These are phyloP conservation scores for Thereva unica DNA, from an alignment of 2,888 invertebrate genomes.

Conservation along the genomic window DNA sequence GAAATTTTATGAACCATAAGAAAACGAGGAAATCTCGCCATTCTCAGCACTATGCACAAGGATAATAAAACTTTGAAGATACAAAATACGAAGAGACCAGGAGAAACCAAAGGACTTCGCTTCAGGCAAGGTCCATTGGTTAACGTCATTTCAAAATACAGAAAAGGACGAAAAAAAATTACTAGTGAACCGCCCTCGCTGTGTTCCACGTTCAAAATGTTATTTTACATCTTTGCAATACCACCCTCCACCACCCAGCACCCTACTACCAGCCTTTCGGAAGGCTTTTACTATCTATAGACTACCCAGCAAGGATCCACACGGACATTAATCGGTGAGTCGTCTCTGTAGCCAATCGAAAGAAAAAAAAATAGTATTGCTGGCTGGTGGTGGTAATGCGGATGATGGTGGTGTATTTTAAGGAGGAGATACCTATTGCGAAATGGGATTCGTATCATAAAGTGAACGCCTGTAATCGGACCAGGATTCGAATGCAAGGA, in stretches of 20 bases:
- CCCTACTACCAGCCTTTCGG: neutral
- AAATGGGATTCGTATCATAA: constrained; percentile 25
- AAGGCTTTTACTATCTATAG: constrained; percentile 2
- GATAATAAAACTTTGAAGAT: constrained; percentile 11
- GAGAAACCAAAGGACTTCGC: constrained; percentile 5
- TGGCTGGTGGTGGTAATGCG: neutral
- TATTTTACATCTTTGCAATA: constrained; percentile 40
- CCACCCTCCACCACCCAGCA: neutral
- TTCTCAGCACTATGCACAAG: neutral
- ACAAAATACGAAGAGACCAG: constrained; percentile 15
- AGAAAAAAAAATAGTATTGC: neutral
- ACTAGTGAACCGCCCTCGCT: constrained; percentile 26
- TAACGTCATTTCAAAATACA: neutral
- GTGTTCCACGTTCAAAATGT: constrained; percentile 38
- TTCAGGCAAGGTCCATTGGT: constrained; percentile 23
- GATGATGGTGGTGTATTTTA: constrained; percentile 6
- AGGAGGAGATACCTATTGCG: constrained; percentile 24
- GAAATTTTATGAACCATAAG: constrained; percentile 37
- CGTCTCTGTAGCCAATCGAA: neutral
- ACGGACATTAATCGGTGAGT: too few species aligned
- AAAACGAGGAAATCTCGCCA: neutral
- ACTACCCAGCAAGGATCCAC: neutral
- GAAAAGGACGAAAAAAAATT: constrained; percentile 34
- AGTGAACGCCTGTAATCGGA: constrained; percentile 32
- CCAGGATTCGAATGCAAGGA: constrained; percentile 31